phyloP scores from a whole-genome alignment of 2,113 vertebrate species.

The Triplophysa siluroides region DNA sequence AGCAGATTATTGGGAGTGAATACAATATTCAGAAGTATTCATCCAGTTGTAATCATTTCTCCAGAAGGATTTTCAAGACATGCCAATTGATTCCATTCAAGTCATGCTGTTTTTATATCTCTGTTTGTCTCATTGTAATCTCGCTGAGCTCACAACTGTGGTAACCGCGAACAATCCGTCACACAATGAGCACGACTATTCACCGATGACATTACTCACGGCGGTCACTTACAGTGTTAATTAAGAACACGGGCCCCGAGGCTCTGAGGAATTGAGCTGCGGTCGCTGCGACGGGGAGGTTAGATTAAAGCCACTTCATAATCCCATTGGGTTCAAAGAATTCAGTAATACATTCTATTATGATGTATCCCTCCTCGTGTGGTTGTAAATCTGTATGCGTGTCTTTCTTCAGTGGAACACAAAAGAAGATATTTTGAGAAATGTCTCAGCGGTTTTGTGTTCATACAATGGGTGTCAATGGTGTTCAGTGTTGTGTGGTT shows the following conservation, averaged over 20 bases:
- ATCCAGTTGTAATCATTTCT: too few species aligned
- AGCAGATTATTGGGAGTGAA: too few species aligned
- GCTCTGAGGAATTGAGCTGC: slow-evolving; percentile 7
- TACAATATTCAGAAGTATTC: too few species aligned
- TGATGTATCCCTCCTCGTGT: too few species aligned
- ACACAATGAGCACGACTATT: slow-evolving; percentile 24
- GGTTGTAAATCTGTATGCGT: too few species aligned
- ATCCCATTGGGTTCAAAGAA: slow-evolving; percentile 4
- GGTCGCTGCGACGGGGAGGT: neutral
- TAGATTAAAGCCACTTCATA: slow-evolving; percentile 27
- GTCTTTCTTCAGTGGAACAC: too few species aligned
- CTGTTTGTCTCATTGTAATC: slow-evolving; percentile 28
- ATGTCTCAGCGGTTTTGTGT: too few species aligned
- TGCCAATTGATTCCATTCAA: too few species aligned
- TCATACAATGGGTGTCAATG: too few species aligned
- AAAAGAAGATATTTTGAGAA: too few species aligned
- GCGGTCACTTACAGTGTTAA: slow-evolving; percentile 35
- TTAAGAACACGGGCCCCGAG: slow-evolving; percentile 23
- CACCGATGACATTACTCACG: slow-evolving; percentile 38
- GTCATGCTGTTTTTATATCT: slow-evolving; percentile 16
- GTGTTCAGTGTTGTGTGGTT: too few species aligned
- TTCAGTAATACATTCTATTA: slow-evolving; percentile 14
- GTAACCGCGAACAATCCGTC: slow-evolving; percentile 33
- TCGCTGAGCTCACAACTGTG: slow-evolving; percentile 40
- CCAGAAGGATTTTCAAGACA: too few species aligned